Conservation (phyloP, 2,888 invertebrate species). For the Drosophila neutralis region DNA sequence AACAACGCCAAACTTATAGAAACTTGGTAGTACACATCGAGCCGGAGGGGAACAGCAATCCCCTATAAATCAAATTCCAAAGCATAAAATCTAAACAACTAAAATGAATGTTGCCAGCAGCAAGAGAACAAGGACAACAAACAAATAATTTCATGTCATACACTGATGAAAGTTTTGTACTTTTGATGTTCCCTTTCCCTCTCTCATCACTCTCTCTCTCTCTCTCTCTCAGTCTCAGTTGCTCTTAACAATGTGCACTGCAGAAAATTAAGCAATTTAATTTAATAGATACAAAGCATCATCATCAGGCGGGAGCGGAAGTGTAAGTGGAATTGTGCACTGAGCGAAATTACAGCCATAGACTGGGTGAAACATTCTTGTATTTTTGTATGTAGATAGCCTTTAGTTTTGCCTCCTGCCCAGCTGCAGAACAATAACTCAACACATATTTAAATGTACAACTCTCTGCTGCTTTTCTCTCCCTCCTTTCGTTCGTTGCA, state of each 20-base stretch:
- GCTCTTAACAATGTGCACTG: slow-evolving; percentile 21
- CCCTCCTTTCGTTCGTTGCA: not conserved
- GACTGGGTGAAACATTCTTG: slow-evolving; percentile 47
- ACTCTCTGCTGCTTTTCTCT: slow-evolving; percentile 17
- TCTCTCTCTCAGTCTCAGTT: not conserved
- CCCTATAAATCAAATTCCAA: slow-evolving; percentile 68
- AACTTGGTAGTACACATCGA: not conserved
- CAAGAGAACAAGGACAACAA: slow-evolving; percentile 39
- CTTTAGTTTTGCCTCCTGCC: slow-evolving; percentile 26
- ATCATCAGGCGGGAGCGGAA: not conserved
- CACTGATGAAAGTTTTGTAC: slow-evolving; percentile 77
- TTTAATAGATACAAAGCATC: slow-evolving; percentile 70
- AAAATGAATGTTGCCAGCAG: slow-evolving; percentile 69
- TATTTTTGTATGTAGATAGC: slow-evolving; percentile 14
- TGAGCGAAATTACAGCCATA: slow-evolving; percentile 42
- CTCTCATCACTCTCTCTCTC: not conserved
- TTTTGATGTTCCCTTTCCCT: slow-evolving; percentile 54
- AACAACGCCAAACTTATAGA: slow-evolving; percentile 1
- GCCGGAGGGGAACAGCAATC: slow-evolving; percentile 26
- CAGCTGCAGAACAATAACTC: slow-evolving; percentile 73
- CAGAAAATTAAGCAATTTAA: slow-evolving; percentile 78
- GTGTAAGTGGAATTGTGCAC: slow-evolving; percentile 33
- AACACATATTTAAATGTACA: slow-evolving; percentile 78
- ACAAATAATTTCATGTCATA: slow-evolving; percentile 78
- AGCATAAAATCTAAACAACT: slow-evolving; percentile 76